These are phyloP conservation scores for Lasius fuliginosus DNA, from an alignment of 2,888 invertebrate genomes.

Conservation along the genomic window DNA sequence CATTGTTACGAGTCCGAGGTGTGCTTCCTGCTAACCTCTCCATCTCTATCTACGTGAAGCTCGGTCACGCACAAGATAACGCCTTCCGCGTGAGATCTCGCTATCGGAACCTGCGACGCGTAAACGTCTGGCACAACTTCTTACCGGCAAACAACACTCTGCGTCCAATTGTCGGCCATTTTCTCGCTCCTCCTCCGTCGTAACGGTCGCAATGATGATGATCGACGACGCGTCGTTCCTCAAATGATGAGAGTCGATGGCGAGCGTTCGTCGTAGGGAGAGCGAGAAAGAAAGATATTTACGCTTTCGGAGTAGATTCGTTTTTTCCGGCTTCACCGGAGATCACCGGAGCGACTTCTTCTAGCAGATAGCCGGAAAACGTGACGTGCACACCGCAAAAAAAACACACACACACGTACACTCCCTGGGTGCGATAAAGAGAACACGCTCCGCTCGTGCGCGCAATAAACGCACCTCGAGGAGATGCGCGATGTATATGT, in stretches of 20 bases:
- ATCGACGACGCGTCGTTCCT: conserved; percentile 74
- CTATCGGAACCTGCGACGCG: background rate
- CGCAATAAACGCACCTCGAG: conserved; percentile 1
- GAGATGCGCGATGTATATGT: background rate
- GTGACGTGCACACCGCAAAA: background rate
- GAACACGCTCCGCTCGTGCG: background rate
- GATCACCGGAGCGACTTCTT: background rate
- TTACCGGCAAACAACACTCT: conserved; percentile 85
- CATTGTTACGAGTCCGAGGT: background rate
- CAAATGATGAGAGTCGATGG: conserved; percentile 49
- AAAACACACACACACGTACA: background rate
- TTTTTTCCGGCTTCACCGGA: background rate
- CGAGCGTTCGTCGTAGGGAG: conserved; percentile 17
- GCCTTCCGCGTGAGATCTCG: background rate
- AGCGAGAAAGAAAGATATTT: background rate
- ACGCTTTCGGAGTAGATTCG: background rate
- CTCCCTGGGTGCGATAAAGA: background rate
- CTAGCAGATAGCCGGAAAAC: background rate
- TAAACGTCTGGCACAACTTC: conserved; percentile 51
- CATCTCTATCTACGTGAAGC: background rate
- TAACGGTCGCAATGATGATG: conserved; percentile 76
- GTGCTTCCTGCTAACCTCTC: conserved; percentile 11
- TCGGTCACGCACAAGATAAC: background rate
- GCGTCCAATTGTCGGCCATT: conserved; percentile 85
- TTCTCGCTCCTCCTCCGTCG: conserved; percentile 78